Evolutionary conservation across 1,140 invertebrate genomes (phyloP).

Genomic region (Pararge aegeria): DNA sequence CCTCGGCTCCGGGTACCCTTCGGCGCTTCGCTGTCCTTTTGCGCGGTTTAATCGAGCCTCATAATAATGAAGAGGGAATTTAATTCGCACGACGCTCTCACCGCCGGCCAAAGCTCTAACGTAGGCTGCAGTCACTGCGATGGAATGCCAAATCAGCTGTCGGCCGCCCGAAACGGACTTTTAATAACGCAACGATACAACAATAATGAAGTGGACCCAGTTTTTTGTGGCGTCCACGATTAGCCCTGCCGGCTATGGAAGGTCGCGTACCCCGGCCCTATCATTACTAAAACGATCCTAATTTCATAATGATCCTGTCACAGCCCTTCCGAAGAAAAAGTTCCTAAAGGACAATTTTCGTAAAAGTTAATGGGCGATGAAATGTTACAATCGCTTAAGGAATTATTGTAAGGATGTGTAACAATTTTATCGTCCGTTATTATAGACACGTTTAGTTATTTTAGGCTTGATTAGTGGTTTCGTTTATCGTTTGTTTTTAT

Average conservation of each 20-base stretch:
- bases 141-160: conserved; percentile 62
- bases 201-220: conserved; percentile 68
- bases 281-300: conserved; percentile 76
- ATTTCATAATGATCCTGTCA: conserved; percentile 78
- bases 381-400: conserved; percentile 65
- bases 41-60: conserved; percentile 26
- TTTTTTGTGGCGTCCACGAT: conserved; percentile 62
- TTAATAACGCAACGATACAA: conserved; percentile 50
- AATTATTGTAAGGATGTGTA: conserved; percentile 51
- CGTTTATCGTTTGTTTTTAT: conserved; percentile 43
- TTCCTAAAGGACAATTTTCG: conserved; percentile 73
- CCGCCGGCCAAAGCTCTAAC: neutral
- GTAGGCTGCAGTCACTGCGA: conserved; percentile 3
- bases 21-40: conserved; percentile 36
- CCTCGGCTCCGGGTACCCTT: conserved; percentile 34
- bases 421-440: conserved; percentile 44
- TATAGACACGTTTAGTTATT: conserved; percentile 32
- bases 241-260: conserved; percentile 64
- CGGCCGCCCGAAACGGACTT: conserved; percentile 33
- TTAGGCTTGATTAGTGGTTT: conserved; percentile 15
- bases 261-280: conserved; percentile 63
- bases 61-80: conserved; percentile 29
- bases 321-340: conserved; percentile 62
- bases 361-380: conserved; percentile 60
- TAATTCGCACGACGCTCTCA: conserved; percentile 31